Evolutionary conservation across 2,888 invertebrate genomes (phyloP), one percentile per base, ranked within the genome.

Genomic region (Agriopis leucophaearia): DNA sequence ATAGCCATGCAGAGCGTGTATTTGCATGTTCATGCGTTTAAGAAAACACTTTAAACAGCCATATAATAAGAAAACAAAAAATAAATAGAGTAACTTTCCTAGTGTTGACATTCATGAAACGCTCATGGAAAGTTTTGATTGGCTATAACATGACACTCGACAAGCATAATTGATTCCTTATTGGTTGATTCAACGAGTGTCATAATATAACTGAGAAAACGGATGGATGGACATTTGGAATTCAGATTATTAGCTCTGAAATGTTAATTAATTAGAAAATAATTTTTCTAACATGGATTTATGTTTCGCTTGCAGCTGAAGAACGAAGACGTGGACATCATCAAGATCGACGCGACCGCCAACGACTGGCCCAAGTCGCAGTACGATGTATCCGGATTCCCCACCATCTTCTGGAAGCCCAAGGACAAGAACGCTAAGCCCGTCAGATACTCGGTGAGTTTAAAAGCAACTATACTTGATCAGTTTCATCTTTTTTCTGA

Each of bases 261-360:
- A n/a, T n/a, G n/a, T n/a, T n/a, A n/a, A n/a, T n/a, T n/a, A n/a
- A n/a, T n/a, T n/a, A 4, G 8, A 8, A 12, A 13, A 5, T 16
- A 16, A 1, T 47, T 55, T n/a, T 55, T 40, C 27, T 35, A 48
- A 52, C 42, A 10, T 9, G 15, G 57, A 38, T 51, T 0, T 51
- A n/a, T 10, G 16, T 42, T 69, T 56, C 40, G 16, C 70, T 83
- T 83, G 71, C 90, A 97, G 96, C 87, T 99, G 86, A 95, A 96
- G 79, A 94, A 96, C 76, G 99, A 99, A 92, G 95, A 97, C 40
- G 96, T 99, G 2, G 96, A 96, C 73, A 98, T 99, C 80, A 97
- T 99, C 1, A 99, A 99, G 91, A 97, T 99, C 95, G 99, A 99
- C 90, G 99, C 99, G 13, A 99, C 99, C 12, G 98, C 98, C 74